phyloP scores from a whole-genome alignment of 2,888 invertebrate genomes.

The Malacosoma neustria region DNA sequence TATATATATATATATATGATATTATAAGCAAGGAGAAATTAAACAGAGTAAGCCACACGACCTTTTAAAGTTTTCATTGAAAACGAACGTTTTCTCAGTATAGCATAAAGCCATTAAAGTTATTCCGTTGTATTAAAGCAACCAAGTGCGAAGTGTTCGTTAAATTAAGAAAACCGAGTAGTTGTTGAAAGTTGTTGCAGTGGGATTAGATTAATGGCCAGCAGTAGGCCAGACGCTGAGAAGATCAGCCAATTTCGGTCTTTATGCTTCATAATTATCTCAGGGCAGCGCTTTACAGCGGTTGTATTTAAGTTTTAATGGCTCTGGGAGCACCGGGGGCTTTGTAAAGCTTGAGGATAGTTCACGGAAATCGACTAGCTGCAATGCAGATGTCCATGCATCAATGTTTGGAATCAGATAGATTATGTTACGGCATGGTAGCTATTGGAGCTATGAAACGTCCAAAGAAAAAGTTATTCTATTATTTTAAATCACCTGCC shows the following conservation, averaged over 20 bases:
- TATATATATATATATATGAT: no score
- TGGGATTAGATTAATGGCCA: conserved; percentile 27
- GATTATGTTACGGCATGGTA: no score
- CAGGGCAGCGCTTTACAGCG: conserved; percentile 18
- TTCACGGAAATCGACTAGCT: conserved; percentile 11
- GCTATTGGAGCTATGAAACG: no score
- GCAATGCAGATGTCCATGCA: conserved; percentile 26
- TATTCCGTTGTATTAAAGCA: background rate
- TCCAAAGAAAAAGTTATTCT: no score
- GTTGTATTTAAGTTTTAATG: conserved; percentile 28
- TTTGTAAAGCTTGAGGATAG: conserved; percentile 18
- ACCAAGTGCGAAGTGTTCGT: background rate
- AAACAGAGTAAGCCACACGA: no score
- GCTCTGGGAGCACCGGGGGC: conserved; percentile 13
- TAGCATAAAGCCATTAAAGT: no score
- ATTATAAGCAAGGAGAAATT: no score
- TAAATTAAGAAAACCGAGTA: conserved; percentile 6
- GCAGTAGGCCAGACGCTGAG: conserved; percentile 8
- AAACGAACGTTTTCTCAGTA: no score
- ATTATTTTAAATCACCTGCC: no score
- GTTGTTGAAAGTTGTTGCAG: conserved; percentile 19
- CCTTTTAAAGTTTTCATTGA: no score
- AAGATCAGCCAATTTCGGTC: conserved; percentile 23
- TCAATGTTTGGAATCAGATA: background rate
- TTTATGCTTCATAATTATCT: conserved; percentile 36